Percentiles rank a stretch among this genome's conserved stretches.
Conservation (phyloP, 2,797 vertebrate species). For the Lacerta viridis region DNA sequence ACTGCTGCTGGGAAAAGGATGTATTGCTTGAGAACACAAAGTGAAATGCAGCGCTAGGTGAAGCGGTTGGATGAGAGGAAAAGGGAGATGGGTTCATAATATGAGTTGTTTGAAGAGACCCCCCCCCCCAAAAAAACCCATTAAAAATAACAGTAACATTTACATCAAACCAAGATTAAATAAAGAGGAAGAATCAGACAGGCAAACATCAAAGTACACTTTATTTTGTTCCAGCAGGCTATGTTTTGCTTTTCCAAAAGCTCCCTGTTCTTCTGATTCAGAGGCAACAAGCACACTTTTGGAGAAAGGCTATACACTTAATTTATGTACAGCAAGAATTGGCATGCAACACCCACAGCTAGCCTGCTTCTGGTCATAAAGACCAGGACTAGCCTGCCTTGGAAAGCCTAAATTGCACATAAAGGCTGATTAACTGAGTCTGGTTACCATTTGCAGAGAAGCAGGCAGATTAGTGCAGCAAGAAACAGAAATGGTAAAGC, state of each 20-base stretch:
- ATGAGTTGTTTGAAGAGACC: conserved; percentile 54
- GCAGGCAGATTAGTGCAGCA: too few relatives aligned
- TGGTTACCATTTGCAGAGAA: too few relatives aligned
- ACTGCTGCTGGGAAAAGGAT: conserved; percentile 40
- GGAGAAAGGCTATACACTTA: too few relatives aligned
- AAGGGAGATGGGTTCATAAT: conserved; percentile 22
- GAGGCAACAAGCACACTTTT: too few relatives aligned
- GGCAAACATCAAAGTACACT: background rate
- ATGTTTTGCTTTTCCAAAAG: background rate
- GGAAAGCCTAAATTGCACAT: too few relatives aligned
- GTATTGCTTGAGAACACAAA: conserved; percentile 32
- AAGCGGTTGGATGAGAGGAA: conserved; percentile 56
- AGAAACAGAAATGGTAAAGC: too few relatives aligned
- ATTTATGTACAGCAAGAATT: too few relatives aligned
- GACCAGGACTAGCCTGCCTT: too few relatives aligned
- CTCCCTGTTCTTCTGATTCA: background rate
- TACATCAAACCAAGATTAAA: conserved; percentile 44
- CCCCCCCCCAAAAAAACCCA: too few relatives aligned
- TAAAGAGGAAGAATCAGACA: background rate
- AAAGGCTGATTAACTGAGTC: too few relatives aligned
- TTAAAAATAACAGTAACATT: conserved; percentile 35
- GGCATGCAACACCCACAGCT: too few relatives aligned
- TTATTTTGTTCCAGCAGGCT: background rate
- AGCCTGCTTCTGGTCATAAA: too few relatives aligned
- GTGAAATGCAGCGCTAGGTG: conserved; percentile 44